These are phyloP conservation scores for Agrotis exclamationis DNA, from an alignment of 2,888 invertebrate species.

Conservation along the genomic window DNA sequence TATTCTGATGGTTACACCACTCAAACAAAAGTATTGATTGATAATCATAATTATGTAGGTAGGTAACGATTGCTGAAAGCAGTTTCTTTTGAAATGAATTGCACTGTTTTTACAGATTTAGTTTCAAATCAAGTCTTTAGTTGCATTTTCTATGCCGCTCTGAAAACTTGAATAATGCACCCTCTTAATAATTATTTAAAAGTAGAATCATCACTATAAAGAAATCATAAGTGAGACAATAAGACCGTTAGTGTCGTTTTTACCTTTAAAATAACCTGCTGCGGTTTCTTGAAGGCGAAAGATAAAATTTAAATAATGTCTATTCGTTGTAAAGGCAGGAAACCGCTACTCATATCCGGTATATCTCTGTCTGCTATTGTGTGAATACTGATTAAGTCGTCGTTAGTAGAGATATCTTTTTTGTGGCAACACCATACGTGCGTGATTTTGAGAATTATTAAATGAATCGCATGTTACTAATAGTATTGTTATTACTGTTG, in stretches of 20 bases:
- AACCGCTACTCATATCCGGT: conserved; percentile 75
- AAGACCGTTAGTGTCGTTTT: conserved; percentile 5
- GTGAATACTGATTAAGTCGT: conserved; percentile 77
- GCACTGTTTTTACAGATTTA: too few species aligned
- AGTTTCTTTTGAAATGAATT: too few species aligned
- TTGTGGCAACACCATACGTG: conserved; percentile 37
- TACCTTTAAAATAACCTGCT: conserved; percentile 30
- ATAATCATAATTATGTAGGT: too few species aligned
- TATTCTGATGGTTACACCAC: too few species aligned
- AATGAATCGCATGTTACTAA: conserved; percentile 26
- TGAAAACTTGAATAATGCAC: too few species aligned
- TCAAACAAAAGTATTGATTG: too few species aligned
- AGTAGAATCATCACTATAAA: not conserved
- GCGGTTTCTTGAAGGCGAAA: conserved; percentile 62
- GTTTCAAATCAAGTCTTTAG: too few species aligned
- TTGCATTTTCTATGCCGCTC: too few species aligned
- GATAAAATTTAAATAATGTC: conserved; percentile 74
- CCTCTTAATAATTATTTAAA: too few species aligned
- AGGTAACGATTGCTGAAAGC: too few species aligned
- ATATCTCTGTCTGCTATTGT: conserved; percentile 72
- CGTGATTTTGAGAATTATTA: conserved; percentile 29
- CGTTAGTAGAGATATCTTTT: conserved; percentile 34
- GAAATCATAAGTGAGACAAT: not conserved
- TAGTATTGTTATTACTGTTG: conserved; percentile 34
- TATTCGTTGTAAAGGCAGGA: conserved; percentile 69